Conservation (phyloP, 1,140 invertebrate species). For the Lepidurus apus region DNA sequence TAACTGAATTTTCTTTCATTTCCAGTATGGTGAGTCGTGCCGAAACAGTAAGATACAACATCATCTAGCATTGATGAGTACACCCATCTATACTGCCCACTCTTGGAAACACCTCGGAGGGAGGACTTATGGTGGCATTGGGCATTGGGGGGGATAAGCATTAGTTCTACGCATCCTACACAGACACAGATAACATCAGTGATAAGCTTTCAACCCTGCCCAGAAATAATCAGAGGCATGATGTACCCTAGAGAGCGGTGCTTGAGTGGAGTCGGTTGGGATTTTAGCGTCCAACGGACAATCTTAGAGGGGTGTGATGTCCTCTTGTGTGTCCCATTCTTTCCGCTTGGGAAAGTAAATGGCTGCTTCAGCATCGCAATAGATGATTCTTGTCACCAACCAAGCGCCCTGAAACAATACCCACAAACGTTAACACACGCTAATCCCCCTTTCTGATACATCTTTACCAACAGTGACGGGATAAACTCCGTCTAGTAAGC, state of each 20-base stretch:
- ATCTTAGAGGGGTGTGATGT: background rate
- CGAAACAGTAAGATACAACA: no score
- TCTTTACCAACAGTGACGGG: background rate
- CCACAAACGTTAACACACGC: background rate
- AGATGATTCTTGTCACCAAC: background rate
- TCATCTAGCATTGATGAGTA: no score
- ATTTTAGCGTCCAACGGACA: background rate
- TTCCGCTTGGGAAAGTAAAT: slow-evolving; percentile 4
- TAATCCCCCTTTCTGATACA: background rate
- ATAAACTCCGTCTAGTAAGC: background rate
- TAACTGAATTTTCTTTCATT: no score
- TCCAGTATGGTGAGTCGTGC: no score
- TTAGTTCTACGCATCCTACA: background rate
- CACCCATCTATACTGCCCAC: no score
- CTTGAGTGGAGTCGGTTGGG: background rate
- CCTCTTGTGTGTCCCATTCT: background rate
- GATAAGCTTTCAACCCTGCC: background rate
- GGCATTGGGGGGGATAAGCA: background rate
- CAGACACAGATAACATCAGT: background rate
- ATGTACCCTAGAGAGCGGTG: background rate
- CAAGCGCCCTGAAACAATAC: background rate
- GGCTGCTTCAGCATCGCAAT: slow-evolving; percentile 3
- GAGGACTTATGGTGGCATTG: background rate
- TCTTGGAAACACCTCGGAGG: background rate
- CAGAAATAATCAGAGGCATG: background rate